These are phyloP conservation scores for Apamea sordens DNA, from an alignment of 2,888 invertebrate species.

Conservation along the genomic window DNA sequence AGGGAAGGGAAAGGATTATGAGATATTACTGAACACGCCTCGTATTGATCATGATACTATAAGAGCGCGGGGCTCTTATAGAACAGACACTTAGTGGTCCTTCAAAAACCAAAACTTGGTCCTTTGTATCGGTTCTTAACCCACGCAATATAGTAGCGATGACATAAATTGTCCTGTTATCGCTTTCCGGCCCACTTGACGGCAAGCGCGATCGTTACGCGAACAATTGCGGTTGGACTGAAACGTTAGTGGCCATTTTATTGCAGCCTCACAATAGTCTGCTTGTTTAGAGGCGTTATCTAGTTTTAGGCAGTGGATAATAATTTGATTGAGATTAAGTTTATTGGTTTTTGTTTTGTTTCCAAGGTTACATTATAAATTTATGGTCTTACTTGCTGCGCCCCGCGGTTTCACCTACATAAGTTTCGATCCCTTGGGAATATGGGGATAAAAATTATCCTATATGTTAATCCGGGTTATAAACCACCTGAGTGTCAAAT, in stretches of 20 bases:
- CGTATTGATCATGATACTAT: not conserved
- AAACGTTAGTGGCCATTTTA: conserved; percentile 71
- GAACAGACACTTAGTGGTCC: not conserved
- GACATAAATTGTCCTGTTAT: conserved; percentile 80
- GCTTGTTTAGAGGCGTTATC: conserved; percentile 33
- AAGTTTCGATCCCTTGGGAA: too few relatives aligned
- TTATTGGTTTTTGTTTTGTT: not conserved
- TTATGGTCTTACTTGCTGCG: too few relatives aligned
- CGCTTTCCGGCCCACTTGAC: conserved; percentile 80
- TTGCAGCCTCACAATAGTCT: conserved; percentile 61
- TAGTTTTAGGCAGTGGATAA: conserved; percentile 14
- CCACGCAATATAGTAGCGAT: conserved; percentile 59
- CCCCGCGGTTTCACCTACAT: too few relatives aligned
- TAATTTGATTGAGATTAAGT: conserved; percentile 23
- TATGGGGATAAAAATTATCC: too few relatives aligned
- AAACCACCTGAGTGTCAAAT: too few relatives aligned
- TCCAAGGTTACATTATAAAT: not conserved
- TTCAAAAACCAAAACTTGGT: not conserved
- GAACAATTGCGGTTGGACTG: conserved; percentile 70
- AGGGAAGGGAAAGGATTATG: too few relatives aligned
- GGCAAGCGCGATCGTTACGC: conserved; percentile 68
- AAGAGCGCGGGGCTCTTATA: not conserved
- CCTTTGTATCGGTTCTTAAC: conserved; percentile 53
- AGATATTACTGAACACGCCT: too few relatives aligned
- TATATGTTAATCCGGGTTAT: too few relatives aligned